These are phyloP conservation scores for Spatula clypeata DNA, from an alignment of 2,797 vertebrate species.

Conservation along the genomic window DNA sequence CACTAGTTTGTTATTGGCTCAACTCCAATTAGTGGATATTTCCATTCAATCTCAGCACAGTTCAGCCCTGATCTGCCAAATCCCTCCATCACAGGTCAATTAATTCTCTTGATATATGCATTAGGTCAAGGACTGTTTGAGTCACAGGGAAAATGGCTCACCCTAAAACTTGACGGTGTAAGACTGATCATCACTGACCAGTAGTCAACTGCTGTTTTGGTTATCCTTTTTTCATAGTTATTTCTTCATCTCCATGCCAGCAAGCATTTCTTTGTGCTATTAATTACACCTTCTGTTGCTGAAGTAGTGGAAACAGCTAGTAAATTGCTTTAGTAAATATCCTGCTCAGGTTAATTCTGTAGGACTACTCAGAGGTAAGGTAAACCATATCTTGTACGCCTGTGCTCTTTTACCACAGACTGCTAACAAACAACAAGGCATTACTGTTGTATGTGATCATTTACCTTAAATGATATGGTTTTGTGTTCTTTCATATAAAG, in stretches of 20 bases:
- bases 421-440: neutral
- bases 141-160: neutral
- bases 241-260: neutral
- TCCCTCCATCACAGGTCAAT: neutral
- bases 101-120: neutral
- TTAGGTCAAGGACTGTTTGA: neutral
- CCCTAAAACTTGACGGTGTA: neutral
- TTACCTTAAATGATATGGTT: neutral
- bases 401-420: neutral
- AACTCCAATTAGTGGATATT: fast-evolving
- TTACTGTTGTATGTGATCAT: neutral
- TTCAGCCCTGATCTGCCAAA: neutral
- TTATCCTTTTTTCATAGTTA: neutral
- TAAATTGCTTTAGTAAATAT: neutral
- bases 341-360: neutral
- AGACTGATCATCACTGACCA: neutral
- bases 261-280: neutral
- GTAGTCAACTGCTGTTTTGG: neutral
- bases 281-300: neutral
- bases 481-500: neutral
- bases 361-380: neutral
- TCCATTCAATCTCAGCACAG: neutral
- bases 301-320: neutral
- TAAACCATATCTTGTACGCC: neutral
- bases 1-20: neutral